Conservation (phyloP, 2,797 vertebrate genomes). For the Parambassis ranga region DNA sequence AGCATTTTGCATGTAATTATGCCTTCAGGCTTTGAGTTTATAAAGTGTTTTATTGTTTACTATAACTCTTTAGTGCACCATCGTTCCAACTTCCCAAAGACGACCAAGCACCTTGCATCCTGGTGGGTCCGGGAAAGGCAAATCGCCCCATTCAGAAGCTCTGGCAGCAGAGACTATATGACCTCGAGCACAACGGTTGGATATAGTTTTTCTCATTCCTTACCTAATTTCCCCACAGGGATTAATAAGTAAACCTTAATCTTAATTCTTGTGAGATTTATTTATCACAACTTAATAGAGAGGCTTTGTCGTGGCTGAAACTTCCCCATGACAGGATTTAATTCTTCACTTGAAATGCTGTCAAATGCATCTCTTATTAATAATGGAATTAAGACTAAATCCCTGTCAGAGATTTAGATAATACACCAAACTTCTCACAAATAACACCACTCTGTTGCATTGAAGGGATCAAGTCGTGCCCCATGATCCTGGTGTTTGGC, state of each 20-base stretch:
- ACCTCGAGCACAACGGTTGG: conserved; percentile 89
- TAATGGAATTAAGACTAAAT: too few relatives aligned
- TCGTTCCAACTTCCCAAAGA: conserved; percentile 94
- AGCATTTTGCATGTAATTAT: too few relatives aligned
- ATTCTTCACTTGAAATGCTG: too few relatives aligned
- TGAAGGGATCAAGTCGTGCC: conserved; percentile 87
- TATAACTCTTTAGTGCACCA: conserved; percentile 80
- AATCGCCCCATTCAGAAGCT: conserved; percentile 98
- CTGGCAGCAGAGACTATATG: conserved; percentile 94
- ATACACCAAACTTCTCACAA: neutral
- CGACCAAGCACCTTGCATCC: conserved; percentile 91
- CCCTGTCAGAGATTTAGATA: too few relatives aligned
- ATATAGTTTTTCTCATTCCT: neutral
- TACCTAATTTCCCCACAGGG: too few relatives aligned
- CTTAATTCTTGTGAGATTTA: too few relatives aligned
- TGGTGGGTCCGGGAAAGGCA: conserved; percentile 94
- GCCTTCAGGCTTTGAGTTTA: neutral
- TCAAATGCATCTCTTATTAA: too few relatives aligned
- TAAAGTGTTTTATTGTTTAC: neutral
- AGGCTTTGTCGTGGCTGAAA: too few relatives aligned
- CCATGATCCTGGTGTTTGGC: conserved; percentile 96
- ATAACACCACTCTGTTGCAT: too few relatives aligned
- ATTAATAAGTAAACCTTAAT: too few relatives aligned
- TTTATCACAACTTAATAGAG: neutral
- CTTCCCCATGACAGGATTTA: too few relatives aligned